These are phyloP conservation scores for Cyclopterus lumpus DNA, from an alignment of 2,797 vertebrate genomes.

Conservation along the genomic window DNA sequence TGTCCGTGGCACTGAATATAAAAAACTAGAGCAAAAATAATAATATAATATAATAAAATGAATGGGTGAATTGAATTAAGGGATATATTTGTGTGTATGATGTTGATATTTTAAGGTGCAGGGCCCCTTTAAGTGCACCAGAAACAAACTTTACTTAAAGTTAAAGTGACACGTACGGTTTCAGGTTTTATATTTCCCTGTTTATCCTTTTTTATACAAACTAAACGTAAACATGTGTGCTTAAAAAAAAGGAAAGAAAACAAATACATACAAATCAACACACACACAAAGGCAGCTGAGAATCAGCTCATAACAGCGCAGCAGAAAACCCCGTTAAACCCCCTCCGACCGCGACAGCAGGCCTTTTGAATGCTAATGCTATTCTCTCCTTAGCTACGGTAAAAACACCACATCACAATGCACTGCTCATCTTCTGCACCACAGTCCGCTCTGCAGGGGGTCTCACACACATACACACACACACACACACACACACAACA, in stretches of 20 bases:
- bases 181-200: background rate
- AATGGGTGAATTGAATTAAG: background rate
- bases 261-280: background rate
- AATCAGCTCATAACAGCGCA: slow-evolving; percentile 2
- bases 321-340: slow-evolving; percentile 28
- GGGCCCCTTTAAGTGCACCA: background rate
- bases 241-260: background rate
- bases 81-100: too few species aligned
- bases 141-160: background rate
- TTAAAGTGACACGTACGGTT: background rate
- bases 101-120: too few species aligned
- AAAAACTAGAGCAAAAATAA: too few species aligned
- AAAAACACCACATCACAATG: slow-evolving; percentile 78
- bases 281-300: slow-evolving; percentile 27
- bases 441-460: slow-evolving; percentile 58
- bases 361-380: slow-evolving; percentile 83
- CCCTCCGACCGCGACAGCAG: slow-evolving; percentile 41
- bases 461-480: slow-evolving; percentile 31
- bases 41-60: too few species aligned
- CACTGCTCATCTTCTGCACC: slow-evolving; percentile 66
- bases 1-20: too few species aligned
- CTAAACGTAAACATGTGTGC: background rate
- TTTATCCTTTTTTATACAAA: too few species aligned
- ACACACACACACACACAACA: slow-evolving; percentile 32
- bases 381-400: slow-evolving; percentile 70